phyloP scores from a whole-genome alignment of 2,797 vertebrate genomes.

The Parotocinclus haroldoi region DNA sequence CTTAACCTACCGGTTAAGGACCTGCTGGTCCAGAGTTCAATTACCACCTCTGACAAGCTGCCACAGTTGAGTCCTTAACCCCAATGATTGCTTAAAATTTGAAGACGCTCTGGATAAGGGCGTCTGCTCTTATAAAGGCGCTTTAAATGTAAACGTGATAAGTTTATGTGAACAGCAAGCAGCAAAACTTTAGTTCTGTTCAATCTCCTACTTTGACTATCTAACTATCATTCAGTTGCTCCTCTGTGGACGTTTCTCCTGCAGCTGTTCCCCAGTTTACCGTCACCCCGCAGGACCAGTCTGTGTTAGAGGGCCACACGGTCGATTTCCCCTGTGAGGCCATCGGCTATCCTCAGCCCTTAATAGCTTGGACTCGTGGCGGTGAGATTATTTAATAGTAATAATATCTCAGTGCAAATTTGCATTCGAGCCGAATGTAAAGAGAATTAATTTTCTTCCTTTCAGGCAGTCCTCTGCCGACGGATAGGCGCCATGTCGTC shows the following conservation, averaged over 20 bases:
- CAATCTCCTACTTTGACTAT: slow-evolving; percentile 7
- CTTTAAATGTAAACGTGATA: too few species aligned
- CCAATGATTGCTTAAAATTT: too few species aligned
- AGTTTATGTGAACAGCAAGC: too few species aligned
- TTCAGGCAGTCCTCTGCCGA: slow-evolving; percentile 82
- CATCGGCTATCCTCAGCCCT: slow-evolving; percentile 85
- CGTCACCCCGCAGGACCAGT: slow-evolving; percentile 86
- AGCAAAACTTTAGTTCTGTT: slow-evolving; percentile 38
- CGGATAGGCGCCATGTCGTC: slow-evolving; percentile 87
- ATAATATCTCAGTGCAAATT: neutral
- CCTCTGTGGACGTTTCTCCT: slow-evolving; percentile 4
- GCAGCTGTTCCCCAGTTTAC: slow-evolving; percentile 90
- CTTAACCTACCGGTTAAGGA: too few species aligned
- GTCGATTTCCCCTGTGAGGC: slow-evolving; percentile 95
- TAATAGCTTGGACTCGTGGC: slow-evolving; percentile 95
- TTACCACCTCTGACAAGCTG: too few species aligned
- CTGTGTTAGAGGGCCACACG: slow-evolving; percentile 86
- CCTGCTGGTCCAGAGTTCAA: too few species aligned
- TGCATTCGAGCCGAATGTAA: neutral
- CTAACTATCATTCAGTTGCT: too few species aligned
- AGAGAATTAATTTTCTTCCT: neutral
- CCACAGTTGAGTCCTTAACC: too few species aligned
- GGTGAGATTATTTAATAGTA: slow-evolving; percentile 61
- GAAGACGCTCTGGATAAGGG: slow-evolving; percentile 42
- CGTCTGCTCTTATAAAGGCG: too few species aligned